Evolutionary conservation across 2,113 vertebrate species (phyloP).

Genomic region (Henicopernis longicauda): DNA sequence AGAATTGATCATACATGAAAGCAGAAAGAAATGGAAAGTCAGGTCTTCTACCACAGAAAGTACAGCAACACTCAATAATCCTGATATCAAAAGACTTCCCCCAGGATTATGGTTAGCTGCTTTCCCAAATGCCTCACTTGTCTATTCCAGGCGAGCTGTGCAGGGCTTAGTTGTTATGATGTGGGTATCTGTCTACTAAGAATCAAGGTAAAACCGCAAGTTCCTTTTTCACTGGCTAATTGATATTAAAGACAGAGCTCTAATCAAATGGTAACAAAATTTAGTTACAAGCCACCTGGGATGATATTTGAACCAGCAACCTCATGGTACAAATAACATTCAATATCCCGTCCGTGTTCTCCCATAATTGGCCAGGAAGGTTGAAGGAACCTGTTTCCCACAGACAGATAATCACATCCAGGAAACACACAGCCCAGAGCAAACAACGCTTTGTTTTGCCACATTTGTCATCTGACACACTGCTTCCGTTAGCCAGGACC

Average conservation of each 20-base stretch:
- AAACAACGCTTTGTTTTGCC: neutral
- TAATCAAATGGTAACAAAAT: neutral
- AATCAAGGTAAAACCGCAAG: neutral
- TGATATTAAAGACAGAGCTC: neutral
- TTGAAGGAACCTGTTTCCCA: neutral
- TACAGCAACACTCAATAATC: neutral
- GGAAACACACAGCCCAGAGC: neutral
- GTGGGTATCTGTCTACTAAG: neutral
- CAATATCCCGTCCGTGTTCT: neutral
- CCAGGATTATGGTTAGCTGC: neutral
- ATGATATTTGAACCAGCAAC: neutral
- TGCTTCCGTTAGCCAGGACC: neutral
- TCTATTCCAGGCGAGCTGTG: neutral
- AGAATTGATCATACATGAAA: neutral
- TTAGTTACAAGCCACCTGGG: neutral
- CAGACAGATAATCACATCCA: neutral
- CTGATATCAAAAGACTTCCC: neutral
- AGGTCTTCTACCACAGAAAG: neutral
- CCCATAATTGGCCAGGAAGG: neutral
- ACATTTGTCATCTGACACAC: neutral
- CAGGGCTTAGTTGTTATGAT: fast-evolving
- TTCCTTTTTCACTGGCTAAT: neutral
- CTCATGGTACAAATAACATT: neutral
- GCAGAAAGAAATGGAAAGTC: neutral
- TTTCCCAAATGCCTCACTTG: neutral